A percentile compares a stretch with the other conserved stretches of the same genome.
Conservation (phyloP, 2,113 vertebrate genomes). For the Junco hyemalis region DNA sequence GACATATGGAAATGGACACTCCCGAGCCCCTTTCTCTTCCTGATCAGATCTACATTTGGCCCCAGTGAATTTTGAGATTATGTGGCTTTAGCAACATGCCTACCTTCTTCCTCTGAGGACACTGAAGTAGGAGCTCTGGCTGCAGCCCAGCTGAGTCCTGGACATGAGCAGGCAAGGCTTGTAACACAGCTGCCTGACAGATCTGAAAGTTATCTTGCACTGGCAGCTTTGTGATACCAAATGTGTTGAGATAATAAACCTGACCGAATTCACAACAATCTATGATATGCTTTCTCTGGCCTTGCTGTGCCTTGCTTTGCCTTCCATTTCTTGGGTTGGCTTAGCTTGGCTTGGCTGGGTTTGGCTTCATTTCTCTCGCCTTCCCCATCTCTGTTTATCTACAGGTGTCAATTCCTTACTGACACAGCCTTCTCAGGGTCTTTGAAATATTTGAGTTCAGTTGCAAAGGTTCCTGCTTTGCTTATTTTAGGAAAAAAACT, state of each 20-base stretch:
- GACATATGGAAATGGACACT: neutral
- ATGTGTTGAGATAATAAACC: neutral
- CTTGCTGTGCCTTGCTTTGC: neutral
- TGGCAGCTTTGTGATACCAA: neutral
- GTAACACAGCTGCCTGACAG: neutral
- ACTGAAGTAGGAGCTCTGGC: neutral
- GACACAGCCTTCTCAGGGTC: neutral
- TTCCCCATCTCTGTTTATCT: neutral
- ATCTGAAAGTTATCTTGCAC: neutral
- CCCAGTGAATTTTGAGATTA: neutral
- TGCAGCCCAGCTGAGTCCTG: neutral
- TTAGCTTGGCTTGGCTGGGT: neutral
- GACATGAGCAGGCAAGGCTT: neutral
- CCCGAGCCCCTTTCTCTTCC: neutral
- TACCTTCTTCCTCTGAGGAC: neutral
- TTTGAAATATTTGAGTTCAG: neutral
- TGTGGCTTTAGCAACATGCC: neutral
- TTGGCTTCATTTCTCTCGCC: neutral
- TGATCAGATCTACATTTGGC: neutral
- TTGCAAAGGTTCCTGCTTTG: neutral
- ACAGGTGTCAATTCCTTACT: neutral
- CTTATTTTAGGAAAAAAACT: neutral
- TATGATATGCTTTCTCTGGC: neutral
- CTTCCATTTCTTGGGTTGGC: neutral
- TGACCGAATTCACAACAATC: neutral